Conservation (phyloP, 2,888 invertebrate genomes). For the Macrosoma leucophasiata region DNA sequence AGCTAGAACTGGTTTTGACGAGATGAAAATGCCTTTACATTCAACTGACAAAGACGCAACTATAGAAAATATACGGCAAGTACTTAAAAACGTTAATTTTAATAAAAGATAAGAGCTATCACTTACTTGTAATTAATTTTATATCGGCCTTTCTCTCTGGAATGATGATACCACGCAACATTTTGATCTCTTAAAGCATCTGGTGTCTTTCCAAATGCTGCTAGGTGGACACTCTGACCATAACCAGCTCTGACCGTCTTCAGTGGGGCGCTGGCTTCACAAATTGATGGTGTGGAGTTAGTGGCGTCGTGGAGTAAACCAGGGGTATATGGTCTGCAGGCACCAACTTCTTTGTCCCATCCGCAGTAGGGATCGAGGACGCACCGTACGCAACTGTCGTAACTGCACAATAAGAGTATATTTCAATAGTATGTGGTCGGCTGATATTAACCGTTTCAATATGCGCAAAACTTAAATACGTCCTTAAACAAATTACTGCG, state of each 20-base stretch:
- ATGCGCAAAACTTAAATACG: too few species aligned
- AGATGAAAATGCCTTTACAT: too few species aligned
- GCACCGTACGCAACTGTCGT: constrained; percentile 78
- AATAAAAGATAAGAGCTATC: not conserved
- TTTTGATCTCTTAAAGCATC: constrained; percentile 64
- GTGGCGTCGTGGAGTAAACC: constrained; percentile 77
- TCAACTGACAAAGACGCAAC: too few species aligned
- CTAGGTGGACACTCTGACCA: constrained; percentile 78
- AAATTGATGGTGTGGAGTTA: constrained; percentile 75
- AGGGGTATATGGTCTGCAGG: constrained; percentile 75
- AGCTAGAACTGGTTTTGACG: too few species aligned
- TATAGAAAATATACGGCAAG: not conserved
- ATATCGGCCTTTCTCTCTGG: constrained; percentile 71
- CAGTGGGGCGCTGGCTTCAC: constrained; percentile 73
- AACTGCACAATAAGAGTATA: too few species aligned
- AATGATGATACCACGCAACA: constrained; percentile 72
- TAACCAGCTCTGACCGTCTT: constrained; percentile 76
- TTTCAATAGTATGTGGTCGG: too few species aligned
- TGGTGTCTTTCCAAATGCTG: constrained; percentile 70
- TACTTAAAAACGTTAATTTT: not conserved
- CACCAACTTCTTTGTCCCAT: constrained; percentile 79
- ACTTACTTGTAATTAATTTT: constrained; percentile 74
- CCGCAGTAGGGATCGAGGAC: constrained; percentile 81
- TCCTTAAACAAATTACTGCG: too few species aligned
- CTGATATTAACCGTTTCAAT: too few species aligned